Base-by-base conservation (phyloP, 2,113 vertebrate species). In the Gymnocephalus cernua region DNA sequence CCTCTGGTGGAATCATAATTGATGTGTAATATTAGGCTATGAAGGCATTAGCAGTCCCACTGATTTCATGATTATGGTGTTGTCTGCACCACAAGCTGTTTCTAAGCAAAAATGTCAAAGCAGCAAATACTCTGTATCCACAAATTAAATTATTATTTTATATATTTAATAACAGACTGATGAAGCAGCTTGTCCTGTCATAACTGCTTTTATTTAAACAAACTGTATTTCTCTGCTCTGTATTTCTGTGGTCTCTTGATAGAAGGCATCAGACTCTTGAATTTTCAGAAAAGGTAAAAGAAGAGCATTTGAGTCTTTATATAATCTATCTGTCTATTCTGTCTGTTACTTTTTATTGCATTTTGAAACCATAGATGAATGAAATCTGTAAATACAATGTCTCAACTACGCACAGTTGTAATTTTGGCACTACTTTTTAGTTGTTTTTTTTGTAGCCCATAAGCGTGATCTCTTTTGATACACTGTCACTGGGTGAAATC, bases 201-300 rank as follows among this genome's bases (percentile, higher is more conserved):
- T 29, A 16, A 58, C 32, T 32, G 32, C n/a, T 61, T 58, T 53
- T 48, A 50, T 38, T 68, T 19, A 57, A 13, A 16, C 3, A 68
- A 12, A 45, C 3, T 23, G 8, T 32, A 38, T 44, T 61, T 16
- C 18, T 56, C 11, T 53, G 8, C 35, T 69, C 18, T n/a, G n/a
- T n/a, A n/a, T 69, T 57, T 77, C 69, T 71, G 23, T 74, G 58
- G 69, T 21, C 21, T 62, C 29, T 51, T 16, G 10, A 58, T 47
- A 35, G 38, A n/a, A 63, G 18, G 9, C n/a, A 57, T 67, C n/a
- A n/a, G 13, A 51, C 47, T 64, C 18, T 67, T 58, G 51, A 53
- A 44, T 72, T 25, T 74, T 50, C 56, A 21, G 29, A n/a, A 2
- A 6, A 16, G 15, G 25, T 35, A 25, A 61, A 38, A 56, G 4